These are phyloP conservation scores for Camponotus vicinus DNA, from an alignment of 1,140 invertebrate species.

Conservation along the genomic window DNA sequence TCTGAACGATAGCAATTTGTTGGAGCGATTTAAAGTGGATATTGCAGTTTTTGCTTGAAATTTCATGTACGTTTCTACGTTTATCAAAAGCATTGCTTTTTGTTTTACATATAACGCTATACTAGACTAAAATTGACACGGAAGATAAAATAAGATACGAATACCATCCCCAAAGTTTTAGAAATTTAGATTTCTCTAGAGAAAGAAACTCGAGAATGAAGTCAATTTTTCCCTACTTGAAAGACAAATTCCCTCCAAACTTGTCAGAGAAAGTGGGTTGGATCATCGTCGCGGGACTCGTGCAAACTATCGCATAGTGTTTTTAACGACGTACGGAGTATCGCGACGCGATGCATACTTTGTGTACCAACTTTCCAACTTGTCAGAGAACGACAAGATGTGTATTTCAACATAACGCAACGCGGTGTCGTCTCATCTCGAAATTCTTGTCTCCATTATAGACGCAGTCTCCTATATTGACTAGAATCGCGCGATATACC, in stretches of 20 bases:
- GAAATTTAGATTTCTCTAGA: background rate
- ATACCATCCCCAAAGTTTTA: background rate
- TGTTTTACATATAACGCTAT: background rate
- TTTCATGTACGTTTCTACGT: too few relatives aligned
- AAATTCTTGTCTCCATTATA: constrained; percentile 42
- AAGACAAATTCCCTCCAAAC: background rate
- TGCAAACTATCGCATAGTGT: background rate
- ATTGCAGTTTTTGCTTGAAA: background rate
- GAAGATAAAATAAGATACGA: background rate
- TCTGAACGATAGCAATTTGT: constrained; percentile 11
- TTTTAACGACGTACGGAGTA: background rate
- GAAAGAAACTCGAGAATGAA: constrained; percentile 1
- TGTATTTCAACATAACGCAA: constrained; percentile 7
- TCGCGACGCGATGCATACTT: background rate
- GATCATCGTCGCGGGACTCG: background rate
- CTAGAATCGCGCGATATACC: constrained; percentile 44
- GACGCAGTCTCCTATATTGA: constrained; percentile 11
- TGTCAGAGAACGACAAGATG: constrained; percentile 9
- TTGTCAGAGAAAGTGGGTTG: background rate
- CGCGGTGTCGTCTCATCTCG: background rate
- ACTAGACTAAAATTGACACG: too few relatives aligned
- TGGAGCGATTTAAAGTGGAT: background rate
- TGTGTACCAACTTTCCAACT: constrained; percentile 35
- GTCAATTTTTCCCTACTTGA: constrained; percentile 20
- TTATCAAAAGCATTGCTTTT: background rate